Evolutionary conservation across 2,888 invertebrate genomes (phyloP), one percentile per base, ranked within the genome.

Genomic region (Cremastobaeus sp.): DNA sequence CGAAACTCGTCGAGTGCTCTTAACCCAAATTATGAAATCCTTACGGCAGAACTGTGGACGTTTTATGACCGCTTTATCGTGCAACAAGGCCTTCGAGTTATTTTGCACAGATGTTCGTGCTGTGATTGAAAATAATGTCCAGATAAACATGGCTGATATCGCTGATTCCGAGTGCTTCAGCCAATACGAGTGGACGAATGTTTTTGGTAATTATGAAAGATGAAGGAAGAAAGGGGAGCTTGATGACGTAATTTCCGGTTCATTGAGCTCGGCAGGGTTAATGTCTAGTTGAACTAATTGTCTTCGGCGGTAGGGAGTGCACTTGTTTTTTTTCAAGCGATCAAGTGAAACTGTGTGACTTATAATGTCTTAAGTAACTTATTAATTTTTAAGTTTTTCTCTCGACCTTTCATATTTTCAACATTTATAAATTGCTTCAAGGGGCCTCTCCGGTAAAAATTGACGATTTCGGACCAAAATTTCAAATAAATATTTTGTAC

Each of bases 161-260:
- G n/a, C n/a, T n/a, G n/a, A n/a, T n/a, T n/a, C n/a, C n/a, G n/a
- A n/a, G 28, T 20, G 12, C 25, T 37, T 1, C 18, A 17, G 14
- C 8, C 18, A 15, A 30, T 47, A 9, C 9, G 25, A 59, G 30
- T 41, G 14, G 43, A 4, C 14, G 43, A 9, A 0, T 15, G 30
- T 28, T 65, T 71, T 71, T 47, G 70, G 70, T 43, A 30, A 57
- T 62, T 41, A 25, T 20, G n/a, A 30, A 34, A 32, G 18, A 12
- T 20, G 3, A 15, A 32, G 17, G 28, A 34, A 18, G 39, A 47
- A 41, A 32, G 57, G 52, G 30, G 47, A 55, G 15, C 3, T 15
- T n/a, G 50, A 45, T 69, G 68, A 79, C 79, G 81, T 81, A 79
- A 81, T 77, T 82, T 83, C 83, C 82, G 82, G 82, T 74, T 81